Evolutionary conservation across 1,140 invertebrate species (phyloP).

Genomic region (Wasmannia auropunctata): DNA sequence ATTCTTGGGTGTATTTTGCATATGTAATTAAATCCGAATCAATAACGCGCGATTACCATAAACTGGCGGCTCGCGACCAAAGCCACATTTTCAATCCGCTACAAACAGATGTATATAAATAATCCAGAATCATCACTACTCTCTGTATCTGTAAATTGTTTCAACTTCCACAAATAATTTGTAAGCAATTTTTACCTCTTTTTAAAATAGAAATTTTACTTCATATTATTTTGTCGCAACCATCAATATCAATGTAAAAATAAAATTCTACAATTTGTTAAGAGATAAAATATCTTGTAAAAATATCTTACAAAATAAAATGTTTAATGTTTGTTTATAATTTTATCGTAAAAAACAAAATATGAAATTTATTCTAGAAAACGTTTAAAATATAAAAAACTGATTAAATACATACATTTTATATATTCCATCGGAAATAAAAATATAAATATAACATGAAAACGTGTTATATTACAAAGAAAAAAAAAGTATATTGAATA

Average conservation of each 20-base stretch:
- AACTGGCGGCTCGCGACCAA: not conserved
- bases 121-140: not conserved
- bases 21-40: slow-evolving; percentile 33
- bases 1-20: slow-evolving; percentile 19
- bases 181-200: not conserved
- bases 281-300: not conserved
- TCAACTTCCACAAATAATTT: not conserved
- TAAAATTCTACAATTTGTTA: not conserved
- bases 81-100: slow-evolving; percentile 16
- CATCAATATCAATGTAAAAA: not conserved
- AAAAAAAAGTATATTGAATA: too few species aligned
- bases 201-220: not conserved
- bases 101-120: not conserved
- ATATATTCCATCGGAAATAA: too few species aligned
- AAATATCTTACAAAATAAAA: not conserved
- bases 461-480: too few species aligned
- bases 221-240: not conserved
- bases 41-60: slow-evolving; percentile 26
- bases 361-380: not conserved
- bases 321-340: not conserved
- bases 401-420: not conserved
- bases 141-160: not conserved
- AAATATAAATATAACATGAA: too few species aligned
- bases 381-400: not conserved
- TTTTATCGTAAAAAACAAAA: not conserved